These are phyloP conservation scores for Oophaga pumilio DNA, from an alignment of 2,113 vertebrate species.

Conservation along the genomic window DNA sequence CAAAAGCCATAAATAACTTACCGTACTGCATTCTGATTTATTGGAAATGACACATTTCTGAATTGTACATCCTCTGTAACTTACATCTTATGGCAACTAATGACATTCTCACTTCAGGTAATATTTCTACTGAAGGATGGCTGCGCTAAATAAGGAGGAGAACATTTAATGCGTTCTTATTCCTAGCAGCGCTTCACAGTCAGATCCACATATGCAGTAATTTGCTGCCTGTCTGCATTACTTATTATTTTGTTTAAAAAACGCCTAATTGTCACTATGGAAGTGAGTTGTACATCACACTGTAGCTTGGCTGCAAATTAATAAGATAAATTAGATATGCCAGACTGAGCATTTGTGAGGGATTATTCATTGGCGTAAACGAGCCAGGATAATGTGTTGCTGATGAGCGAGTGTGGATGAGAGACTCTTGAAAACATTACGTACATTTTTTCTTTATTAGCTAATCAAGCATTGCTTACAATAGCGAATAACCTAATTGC, in stretches of 20 bases:
- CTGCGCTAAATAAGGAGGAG: not conserved
- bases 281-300: not conserved
- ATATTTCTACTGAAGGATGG: not conserved
- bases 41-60: not conserved
- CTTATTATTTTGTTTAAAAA: not conserved
- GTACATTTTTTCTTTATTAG: not conserved
- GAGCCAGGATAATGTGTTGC: not conserved
- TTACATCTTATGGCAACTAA: not conserved
- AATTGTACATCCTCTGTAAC: not conserved
- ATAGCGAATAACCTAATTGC: not conserved
- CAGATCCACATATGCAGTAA: not conserved
- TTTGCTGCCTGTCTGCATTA: slow-evolving; percentile 24
- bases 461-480: not conserved
- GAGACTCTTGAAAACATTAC: not conserved
- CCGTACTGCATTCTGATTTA: not conserved
- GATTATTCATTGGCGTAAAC: slow-evolving; percentile 35
- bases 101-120: not conserved
- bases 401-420: not conserved
- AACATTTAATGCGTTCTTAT: not conserved
- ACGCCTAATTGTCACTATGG: slow-evolving; percentile 30
- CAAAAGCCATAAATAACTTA: not conserved
- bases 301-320: slow-evolving; percentile 27
- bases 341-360: slow-evolving; percentile 37
- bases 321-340: slow-evolving; percentile 42
- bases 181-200: not conserved